Base-by-base conservation (phyloP, 1,140 invertebrate species). In the Drosophila serrata region DNA sequence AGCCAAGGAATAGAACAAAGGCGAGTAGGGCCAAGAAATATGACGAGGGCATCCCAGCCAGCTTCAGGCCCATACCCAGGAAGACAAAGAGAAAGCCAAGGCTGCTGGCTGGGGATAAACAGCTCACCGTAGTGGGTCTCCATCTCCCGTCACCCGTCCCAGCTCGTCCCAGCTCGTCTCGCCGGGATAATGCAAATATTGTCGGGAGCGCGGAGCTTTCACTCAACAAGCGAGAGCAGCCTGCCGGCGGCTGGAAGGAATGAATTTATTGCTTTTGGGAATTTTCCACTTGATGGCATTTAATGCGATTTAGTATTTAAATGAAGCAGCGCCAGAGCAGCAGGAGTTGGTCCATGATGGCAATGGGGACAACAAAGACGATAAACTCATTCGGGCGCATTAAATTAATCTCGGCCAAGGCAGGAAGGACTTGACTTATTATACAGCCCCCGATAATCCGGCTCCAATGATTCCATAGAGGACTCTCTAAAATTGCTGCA, bases 291-390 rank as follows among this genome's bases (percentile, higher is more conserved):
- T 90, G 81, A 90, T 85, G 86, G 86, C 86, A 90, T 90, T 90
- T 90, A 90, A 90, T 90, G 79, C 86, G 86, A 90, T 90, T 90
- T 90, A 79, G 86, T 90, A 90, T 90, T 90, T 90, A 90, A 90
- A 90, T 90, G 85, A 90, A 90, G 84, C 81, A 79, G 77, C 58
- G 42, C 56, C 56, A 31, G 37, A 31, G 37, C 46, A 45, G 37
- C 39, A 42, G 58, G 40, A 49, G 35, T 19, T 43, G 60, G 63
- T 24, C 48, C 55, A 46, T 40, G 67, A 39, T 45, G 46, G 49
- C 27, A 55, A 37, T 56, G 67, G 67, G 67, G 63, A 88, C 82
- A 88, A 87, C 82, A 87, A 87, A 82, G 84, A 87, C 76, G 84
- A 88, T 87, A 84, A 88, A 87, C 63, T 77, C 78, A 90, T 84